These are phyloP conservation scores for Pseudeuparius sepicola DNA, from an alignment of 2,888 invertebrate genomes.

Conservation along the genomic window DNA sequence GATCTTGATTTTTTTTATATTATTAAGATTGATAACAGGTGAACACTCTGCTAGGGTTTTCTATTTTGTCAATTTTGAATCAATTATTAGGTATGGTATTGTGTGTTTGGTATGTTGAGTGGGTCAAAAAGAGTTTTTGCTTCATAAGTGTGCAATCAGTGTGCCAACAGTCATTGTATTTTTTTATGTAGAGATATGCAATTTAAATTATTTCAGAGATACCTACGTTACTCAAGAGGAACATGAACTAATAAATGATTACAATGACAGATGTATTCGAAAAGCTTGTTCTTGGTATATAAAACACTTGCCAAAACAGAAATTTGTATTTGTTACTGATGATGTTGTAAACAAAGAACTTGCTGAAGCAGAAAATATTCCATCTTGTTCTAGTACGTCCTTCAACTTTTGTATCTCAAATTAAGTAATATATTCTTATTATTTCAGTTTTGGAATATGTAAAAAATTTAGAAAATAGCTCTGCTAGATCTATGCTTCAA, in stretches of 20 bases:
- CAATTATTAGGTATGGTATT: too few relatives aligned
- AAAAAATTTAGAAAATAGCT: constrained; percentile 52
- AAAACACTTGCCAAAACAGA: constrained; percentile 54
- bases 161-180: not conserved
- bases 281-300: constrained; percentile 76
- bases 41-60: too few relatives aligned
- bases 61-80: too few relatives aligned
- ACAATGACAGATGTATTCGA: constrained; percentile 86
- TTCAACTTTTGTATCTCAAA: too few relatives aligned
- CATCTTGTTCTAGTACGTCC: constrained; percentile 59
- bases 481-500: constrained; percentile 56
- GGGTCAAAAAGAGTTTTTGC: too few relatives aligned
- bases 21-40: too few relatives aligned
- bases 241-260: constrained; percentile 78
- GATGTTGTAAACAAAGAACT: constrained; percentile 67
- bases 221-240: constrained; percentile 77
- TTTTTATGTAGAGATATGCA: constrained; percentile 13
- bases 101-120: too few relatives aligned
- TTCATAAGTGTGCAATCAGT: too few relatives aligned
- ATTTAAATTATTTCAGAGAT: constrained; percentile 48
- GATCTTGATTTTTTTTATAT: too few relatives aligned
- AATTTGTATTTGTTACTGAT: constrained; percentile 72
- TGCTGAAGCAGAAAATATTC: constrained; percentile 60
- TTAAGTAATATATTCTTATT: constrained; percentile 7
- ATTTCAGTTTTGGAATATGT: constrained; percentile 66